Base-by-base conservation (phyloP, 2,888 invertebrate species). In the Lithosia quadra region DNA sequence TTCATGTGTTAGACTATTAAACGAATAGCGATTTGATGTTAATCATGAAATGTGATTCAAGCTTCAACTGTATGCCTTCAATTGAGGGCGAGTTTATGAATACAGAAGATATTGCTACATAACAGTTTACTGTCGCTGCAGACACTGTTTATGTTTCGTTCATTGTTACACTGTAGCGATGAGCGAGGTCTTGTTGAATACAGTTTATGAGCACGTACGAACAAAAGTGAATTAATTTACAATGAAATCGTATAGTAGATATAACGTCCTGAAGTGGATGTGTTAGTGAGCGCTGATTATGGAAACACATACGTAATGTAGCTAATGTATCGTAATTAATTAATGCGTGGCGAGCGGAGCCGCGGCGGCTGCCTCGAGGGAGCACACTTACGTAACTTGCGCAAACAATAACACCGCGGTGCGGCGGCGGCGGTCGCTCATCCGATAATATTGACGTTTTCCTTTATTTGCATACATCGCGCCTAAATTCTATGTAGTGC, bases 381-480 rank as follows among this genome's bases (percentile, higher is more conserved):
- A 63, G 21, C 63, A 49, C 59, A 22, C 53, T 28, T 33, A 15
- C 34, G 53, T 10, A 57, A 63, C 53, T 21, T 18, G 15, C n/a
- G 21, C 18, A 58, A 34, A 22, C 33, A 63, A n/a, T 33, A 53
- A 21, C 15, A 15, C 34, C 9, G 21, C 43, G 43, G 33, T 15
- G 28, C 33, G 58, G 8, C 24, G 24, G 11, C 53, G n/a, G 33
- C 13, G 11, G 1, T 11, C 43, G 3, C 22, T 24, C 36, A 59
- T 8, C 34, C 53, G 18, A 57, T 53, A 39, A 28, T 56, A 56
- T 73, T 71, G 71, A 73, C 69, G 70, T 71, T 76, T 73, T 63
- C 63, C 65, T 68, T 70, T 59, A 74, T 78, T 79, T 69, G 53
- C 75, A 75, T 71, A 78, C 67, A 70, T 66, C 70, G 71, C 56